Evolutionary conservation across 2,797 vertebrate genomes (phyloP), one percentile per base, ranked within the genome.

Genomic region (Notolabrus celidotus): DNA sequence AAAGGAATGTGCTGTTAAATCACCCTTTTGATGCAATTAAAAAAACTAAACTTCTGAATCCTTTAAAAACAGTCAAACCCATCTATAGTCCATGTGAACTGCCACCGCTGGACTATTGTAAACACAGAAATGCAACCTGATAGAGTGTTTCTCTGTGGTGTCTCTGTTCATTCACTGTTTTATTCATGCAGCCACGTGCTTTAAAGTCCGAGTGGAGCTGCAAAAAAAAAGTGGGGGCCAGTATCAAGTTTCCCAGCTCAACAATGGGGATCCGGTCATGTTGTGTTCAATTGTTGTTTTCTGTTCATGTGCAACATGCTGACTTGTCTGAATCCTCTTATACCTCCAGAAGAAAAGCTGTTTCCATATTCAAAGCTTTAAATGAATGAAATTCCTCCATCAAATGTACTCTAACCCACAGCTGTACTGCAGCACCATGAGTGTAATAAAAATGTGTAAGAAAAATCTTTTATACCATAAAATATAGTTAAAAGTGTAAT

Each of bases 161-260:
- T 94, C 85, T 94, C 82, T 82, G 91, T 92, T 93, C 89, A 49
- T 73, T 80, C 65, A 58, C 77, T 94, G 67, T 95, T 96, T 98
- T 97, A 98, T 98, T 98, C 89, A 98, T 96, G 92, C 65, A 39
- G 87, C 92, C 95, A 94, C 94, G 94, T 92, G 88, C 85, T 73
- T 90, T 93, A 91, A 95, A 91, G 93, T 94, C 77, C 16, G 82
- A 91, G 92, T 89, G 80, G 82, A 89, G 83, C 84, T 74, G 65
- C 89, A 86, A 88, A 93, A 92, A 90, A 90, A 92, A 88, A 38
- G 47, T n/a, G 51, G 84, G 90, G 86, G 83, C 76, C 79, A 38
- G 90, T 84, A 89, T 93, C 73, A 74, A 77, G 86, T 93, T 94
- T 88, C 90, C 86, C 80, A 47, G 81, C 80, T 82, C 71, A 82